Percentiles rank a stretch among this genome's conserved stretches.
Evolutionary conservation across 2,888 invertebrate species (phyloP).

Genomic region (Lithophane leautieri): DNA sequence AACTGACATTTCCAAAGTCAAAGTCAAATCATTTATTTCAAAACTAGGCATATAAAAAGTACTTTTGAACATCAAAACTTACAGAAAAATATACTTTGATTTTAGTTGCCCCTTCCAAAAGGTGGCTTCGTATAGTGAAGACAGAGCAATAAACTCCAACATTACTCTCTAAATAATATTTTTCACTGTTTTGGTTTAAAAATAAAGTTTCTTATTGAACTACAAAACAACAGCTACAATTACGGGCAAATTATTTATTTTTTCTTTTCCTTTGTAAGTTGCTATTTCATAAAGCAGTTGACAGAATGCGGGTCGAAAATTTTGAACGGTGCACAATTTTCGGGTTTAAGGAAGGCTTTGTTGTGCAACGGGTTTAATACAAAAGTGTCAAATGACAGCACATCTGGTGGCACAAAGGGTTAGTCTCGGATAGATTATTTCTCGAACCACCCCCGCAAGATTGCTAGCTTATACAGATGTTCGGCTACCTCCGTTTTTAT

Average conservation of each 20-base stretch:
- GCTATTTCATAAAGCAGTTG: constrained; percentile 79
- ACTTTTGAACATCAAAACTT: no score
- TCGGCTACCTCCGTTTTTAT: constrained; percentile 72
- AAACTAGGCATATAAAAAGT: no score
- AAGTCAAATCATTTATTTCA: no score
- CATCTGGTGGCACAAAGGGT: constrained; percentile 90
- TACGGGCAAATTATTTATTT: constrained; percentile 48
- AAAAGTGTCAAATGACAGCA: constrained; percentile 91
- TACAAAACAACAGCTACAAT: constrained; percentile 19
- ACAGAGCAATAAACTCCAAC: no score
- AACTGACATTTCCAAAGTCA: not conserved
- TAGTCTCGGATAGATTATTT: constrained; percentile 89
- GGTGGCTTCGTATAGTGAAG: no score
- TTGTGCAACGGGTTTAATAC: constrained; percentile 90
- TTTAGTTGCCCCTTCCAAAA: no score
- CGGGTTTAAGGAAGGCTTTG: constrained; percentile 89
- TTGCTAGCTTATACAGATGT: constrained; percentile 89
- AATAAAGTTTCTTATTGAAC: constrained; percentile 11
- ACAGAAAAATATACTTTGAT: no score
- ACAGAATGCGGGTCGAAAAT: constrained; percentile 88
- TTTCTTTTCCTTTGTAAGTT: constrained; percentile 64
- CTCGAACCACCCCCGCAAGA: constrained; percentile 89
- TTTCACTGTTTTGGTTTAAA: not conserved
- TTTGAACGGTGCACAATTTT: constrained; percentile 88
- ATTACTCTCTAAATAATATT: not conserved